Percentiles rank a stretch among this genome's conserved stretches.
Evolutionary conservation across 2,797 vertebrate genomes (phyloP).

Genomic region (Rhabdomys pumilio): DNA sequence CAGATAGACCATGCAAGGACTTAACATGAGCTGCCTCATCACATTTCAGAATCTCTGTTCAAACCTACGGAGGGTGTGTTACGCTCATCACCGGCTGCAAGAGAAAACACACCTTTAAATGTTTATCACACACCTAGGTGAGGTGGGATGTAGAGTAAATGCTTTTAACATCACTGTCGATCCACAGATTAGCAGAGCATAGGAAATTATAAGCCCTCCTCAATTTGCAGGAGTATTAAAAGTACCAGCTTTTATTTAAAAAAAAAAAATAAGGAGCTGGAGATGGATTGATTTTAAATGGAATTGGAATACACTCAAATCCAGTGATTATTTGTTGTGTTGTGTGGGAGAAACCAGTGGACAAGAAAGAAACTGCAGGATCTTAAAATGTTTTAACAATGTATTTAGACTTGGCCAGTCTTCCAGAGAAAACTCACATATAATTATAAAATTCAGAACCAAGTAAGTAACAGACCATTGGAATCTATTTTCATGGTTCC

Average conservation of each 20-base stretch:
- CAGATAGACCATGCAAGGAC: neutral
- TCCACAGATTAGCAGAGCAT: neutral
- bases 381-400: neutral
- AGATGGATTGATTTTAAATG: constrained; percentile 2
- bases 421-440: neutral
- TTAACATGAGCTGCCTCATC: neutral
- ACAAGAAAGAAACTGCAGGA: neutral
- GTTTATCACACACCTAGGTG: neutral
- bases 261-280: constrained; percentile 31
- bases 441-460: neutral
- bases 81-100: neutral
- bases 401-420: neutral
- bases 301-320: constrained; percentile 22
- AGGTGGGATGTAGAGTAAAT: neutral
- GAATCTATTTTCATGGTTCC: neutral
- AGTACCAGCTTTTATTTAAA: neutral
- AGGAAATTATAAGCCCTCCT: neutral
- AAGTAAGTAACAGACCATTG: neutral
- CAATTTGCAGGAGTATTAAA: neutral
- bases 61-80: neutral
- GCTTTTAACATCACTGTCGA: neutral
- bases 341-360: neutral
- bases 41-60: neutral
- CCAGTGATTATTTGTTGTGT: neutral
- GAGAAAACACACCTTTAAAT: neutral